phyloP scores from a whole-genome alignment of 2,113 vertebrate species.

The Trematocara unimaculatum region DNA sequence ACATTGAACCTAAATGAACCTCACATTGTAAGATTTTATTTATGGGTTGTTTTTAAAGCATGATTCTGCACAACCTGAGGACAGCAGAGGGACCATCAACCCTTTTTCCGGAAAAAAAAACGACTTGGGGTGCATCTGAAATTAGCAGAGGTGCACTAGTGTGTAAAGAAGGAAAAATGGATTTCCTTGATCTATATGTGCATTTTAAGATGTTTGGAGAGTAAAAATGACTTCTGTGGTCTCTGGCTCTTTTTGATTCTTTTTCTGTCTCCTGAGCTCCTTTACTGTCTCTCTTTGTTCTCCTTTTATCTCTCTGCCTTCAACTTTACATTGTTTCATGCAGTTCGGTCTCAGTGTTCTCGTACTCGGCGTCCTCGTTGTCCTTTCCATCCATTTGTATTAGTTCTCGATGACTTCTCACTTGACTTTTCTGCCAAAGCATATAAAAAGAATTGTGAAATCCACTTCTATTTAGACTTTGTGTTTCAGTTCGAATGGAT shows the following conservation, averaged over 20 bases:
- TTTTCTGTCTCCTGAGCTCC: not conserved
- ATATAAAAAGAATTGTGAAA: not conserved
- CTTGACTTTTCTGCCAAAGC: not conserved
- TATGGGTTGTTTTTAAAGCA: not conserved
- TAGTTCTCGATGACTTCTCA: not conserved
- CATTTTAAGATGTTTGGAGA: not conserved
- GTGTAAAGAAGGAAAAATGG: not conserved
- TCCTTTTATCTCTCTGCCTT: not conserved
- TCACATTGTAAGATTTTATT: not conserved
- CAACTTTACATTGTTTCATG: not conserved
- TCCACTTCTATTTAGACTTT: not conserved
- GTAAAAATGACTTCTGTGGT: not conserved
- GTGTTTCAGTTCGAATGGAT: not conserved
- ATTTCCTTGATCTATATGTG: not conserved
- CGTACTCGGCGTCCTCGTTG: not conserved
- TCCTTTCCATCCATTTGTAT: not conserved
- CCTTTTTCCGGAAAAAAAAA: fast-evolving
- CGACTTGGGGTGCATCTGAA: not conserved
- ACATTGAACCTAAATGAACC: not conserved
- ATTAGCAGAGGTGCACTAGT: not conserved
- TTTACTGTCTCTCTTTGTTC: not conserved
- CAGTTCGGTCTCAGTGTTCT: not conserved
- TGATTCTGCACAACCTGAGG: not conserved
- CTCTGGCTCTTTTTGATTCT: not conserved
- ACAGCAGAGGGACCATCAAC: not conserved